Percentiles rank a stretch among this genome's conserved stretches.
Evolutionary conservation across 2,797 vertebrate species (phyloP).

Genomic region (Paratrypauchen microcephalus): DNA sequence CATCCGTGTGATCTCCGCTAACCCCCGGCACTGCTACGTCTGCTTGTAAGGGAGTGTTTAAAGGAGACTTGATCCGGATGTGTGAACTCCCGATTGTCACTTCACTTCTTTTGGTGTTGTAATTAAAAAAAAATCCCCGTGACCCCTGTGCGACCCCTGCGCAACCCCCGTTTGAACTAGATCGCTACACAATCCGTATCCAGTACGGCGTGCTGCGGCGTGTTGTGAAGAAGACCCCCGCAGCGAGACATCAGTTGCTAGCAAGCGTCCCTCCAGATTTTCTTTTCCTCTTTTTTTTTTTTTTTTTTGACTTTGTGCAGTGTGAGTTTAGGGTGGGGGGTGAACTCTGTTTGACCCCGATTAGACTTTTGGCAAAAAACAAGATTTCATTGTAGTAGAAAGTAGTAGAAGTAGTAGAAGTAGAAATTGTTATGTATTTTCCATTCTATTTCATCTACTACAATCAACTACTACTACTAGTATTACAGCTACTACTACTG

Average conservation of each 20-base stretch:
- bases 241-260: constrained; percentile 41
- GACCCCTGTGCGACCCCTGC: constrained; percentile 3
- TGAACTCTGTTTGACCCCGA: constrained; percentile 5
- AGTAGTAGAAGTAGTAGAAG: too few relatives aligned
- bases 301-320: constrained; percentile 4
- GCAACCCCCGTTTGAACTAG: constrained; percentile 29
- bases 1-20: background rate
- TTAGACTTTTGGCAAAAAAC: constrained; percentile 2
- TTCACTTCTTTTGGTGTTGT: constrained; percentile 29
- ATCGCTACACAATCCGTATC: background rate
- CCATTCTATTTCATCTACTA: too few relatives aligned
- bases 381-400: too few relatives aligned
- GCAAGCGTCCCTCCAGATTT: constrained; percentile 17
- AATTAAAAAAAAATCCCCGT: background rate
- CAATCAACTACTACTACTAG: too few relatives aligned
- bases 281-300: constrained; percentile 13
- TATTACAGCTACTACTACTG: too few relatives aligned
- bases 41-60: background rate
- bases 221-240: constrained; percentile 44
- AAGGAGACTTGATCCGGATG: background rate
- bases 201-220: too few relatives aligned
- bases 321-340: constrained; percentile 28
- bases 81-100: constrained; percentile 29
- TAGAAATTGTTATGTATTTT: too few relatives aligned
- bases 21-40: background rate